A percentile compares a stretch with the other conserved stretches of the same genome.
phyloP scores from a whole-genome alignment of 2,113 vertebrate species.

The Sinocyclocheilus rhinocerous region DNA sequence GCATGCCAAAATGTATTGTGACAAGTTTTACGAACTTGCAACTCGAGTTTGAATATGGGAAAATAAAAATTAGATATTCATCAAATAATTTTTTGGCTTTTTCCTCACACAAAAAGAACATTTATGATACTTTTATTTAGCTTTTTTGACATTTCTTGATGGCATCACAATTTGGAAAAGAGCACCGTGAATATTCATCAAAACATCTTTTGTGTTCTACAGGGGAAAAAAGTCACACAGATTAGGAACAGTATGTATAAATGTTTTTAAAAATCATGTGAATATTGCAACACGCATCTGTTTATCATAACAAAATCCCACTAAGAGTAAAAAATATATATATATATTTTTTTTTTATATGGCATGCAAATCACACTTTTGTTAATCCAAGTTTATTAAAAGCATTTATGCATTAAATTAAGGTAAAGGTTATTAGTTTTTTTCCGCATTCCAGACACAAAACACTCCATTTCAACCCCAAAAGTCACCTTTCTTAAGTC shows the following conservation, averaged over 20 bases:
- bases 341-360: not conserved
- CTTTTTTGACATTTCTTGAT: not conserved
- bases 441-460: not conserved
- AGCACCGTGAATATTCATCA: not conserved
- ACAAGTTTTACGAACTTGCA: not conserved
- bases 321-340: too few species aligned
- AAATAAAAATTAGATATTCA: not conserved
- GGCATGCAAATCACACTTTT: not conserved
- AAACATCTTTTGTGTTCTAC: not conserved
- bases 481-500: conserved; percentile 40
- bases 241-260: not conserved
- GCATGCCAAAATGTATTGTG: not conserved
- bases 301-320: not conserved
- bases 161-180: not conserved
- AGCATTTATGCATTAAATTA: not conserved
- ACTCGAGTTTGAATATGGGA: not conserved
- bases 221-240: not conserved
- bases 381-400: conserved; percentile 14
- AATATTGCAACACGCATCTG: not conserved
- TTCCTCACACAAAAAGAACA: not conserved
- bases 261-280: not conserved
- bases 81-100: not conserved
- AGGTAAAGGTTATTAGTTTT: not conserved
- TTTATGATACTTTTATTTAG: not conserved
- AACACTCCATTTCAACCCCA: conserved; percentile 36